Evolutionary conservation across 1,140 invertebrate species (phyloP).

Genomic region (Heterodera carotae): DNA sequence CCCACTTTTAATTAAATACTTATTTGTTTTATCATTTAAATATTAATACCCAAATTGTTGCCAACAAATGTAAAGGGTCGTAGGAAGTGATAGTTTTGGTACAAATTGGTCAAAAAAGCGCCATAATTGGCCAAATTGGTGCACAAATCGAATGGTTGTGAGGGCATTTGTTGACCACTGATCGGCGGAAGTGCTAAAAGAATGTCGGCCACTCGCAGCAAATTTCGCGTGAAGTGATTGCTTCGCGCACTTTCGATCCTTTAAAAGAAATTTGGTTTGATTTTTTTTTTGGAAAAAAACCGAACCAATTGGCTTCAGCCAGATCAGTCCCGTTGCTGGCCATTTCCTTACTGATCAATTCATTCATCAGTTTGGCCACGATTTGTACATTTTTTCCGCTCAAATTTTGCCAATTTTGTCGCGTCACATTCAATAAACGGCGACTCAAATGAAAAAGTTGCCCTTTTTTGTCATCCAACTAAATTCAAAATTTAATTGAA

Average conservation of each 20-base stretch:
- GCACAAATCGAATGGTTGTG: not conserved
- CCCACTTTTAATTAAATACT: not conserved
- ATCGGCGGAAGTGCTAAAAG: not conserved
- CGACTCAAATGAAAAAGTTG: not conserved
- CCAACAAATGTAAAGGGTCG: not conserved
- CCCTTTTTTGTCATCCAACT: not conserved
- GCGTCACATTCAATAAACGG: not conserved
- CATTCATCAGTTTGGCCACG: not conserved
- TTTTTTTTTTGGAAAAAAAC: not conserved
- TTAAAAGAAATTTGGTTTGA: not conserved
- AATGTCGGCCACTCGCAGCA: not conserved
- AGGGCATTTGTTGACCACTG: not conserved
- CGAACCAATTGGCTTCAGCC: not conserved
- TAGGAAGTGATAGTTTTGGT: not conserved
- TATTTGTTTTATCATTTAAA: too few relatives aligned
- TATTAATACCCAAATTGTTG: not conserved
- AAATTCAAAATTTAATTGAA: conserved; percentile 11
- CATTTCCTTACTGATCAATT: not conserved
- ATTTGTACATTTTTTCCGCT: not conserved
- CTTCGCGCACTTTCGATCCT: not conserved
- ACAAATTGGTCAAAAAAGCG: conserved; percentile 7
- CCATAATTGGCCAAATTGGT: not conserved
- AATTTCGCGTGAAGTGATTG: conserved; percentile 5
- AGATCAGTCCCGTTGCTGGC: not conserved
- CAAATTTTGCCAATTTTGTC: conserved; percentile 4